Percentiles rank a stretch among this genome's conserved stretches.
These are phyloP conservation scores for Melieria picta DNA, from an alignment of 2,888 invertebrate species.

Conservation along the genomic window DNA sequence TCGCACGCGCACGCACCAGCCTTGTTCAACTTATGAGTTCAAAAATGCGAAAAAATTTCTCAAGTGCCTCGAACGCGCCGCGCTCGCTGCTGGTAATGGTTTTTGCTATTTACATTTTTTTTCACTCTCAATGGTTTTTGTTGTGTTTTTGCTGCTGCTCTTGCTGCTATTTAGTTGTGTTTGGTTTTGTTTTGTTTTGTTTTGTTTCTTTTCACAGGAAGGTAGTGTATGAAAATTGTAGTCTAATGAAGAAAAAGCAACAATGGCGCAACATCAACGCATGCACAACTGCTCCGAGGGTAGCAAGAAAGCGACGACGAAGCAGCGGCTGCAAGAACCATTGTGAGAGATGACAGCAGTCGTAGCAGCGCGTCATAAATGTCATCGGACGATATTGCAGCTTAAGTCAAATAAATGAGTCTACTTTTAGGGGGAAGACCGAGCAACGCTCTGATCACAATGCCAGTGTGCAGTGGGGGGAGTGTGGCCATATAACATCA, in stretches of 20 bases:
- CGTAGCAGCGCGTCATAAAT: conserved; percentile 53
- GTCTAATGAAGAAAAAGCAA: conserved; percentile 20
- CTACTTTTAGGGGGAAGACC: conserved; percentile 42
- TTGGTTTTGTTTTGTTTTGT: conserved; percentile 1
- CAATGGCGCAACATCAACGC: not conserved
- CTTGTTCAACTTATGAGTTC: conserved; percentile 39
- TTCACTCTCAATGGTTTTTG: not conserved
- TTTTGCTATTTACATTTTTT: conserved; percentile 21
- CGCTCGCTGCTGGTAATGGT: conserved; percentile 15
- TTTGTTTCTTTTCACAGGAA: not conserved
- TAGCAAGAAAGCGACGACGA: too few relatives aligned
- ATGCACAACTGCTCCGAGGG: not conserved
- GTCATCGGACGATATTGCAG: conserved; percentile 57
- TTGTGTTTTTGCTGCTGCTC: not conserved
- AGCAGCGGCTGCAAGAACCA: too few relatives aligned
- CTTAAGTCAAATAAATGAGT: conserved; percentile 60
- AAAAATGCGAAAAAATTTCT: conserved; percentile 42
- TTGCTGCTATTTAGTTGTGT: conserved; percentile 5
- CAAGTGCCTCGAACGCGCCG: conserved; percentile 40
- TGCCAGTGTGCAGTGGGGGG: too few relatives aligned
- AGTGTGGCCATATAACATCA: too few relatives aligned
- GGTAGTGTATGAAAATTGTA: not conserved
- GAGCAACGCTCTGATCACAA: too few relatives aligned
- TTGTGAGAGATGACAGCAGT: not conserved
- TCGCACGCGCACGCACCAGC: not conserved